These are phyloP conservation scores for Nemapogon koenigi DNA, from an alignment of 2,888 invertebrate genomes.

Conservation along the genomic window DNA sequence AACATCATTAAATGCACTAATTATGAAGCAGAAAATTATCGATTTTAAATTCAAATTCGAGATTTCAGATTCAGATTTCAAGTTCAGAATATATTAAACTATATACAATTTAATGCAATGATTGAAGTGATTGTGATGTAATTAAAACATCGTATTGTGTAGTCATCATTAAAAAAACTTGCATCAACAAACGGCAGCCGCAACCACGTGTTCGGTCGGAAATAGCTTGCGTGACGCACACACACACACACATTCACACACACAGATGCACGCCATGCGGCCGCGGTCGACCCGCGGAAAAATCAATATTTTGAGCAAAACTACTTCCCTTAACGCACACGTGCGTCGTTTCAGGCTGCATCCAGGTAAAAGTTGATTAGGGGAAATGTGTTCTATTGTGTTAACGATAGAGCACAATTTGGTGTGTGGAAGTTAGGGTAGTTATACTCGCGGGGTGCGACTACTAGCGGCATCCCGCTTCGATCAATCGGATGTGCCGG, in stretches of 20 bases:
- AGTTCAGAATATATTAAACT: too few relatives aligned
- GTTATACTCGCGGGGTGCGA: conserved; percentile 50
- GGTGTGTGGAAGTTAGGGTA: conserved; percentile 27
- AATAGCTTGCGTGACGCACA: conserved; percentile 52
- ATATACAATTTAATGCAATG: too few relatives aligned
- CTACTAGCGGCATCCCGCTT: conserved; percentile 46
- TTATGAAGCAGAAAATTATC: too few relatives aligned
- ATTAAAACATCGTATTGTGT: conserved; percentile 42
- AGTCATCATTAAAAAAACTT: conserved; percentile 57
- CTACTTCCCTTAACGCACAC: conserved; percentile 39
- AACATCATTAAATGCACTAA: too few relatives aligned
- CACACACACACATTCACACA: conserved; percentile 22
- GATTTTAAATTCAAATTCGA: too few relatives aligned
- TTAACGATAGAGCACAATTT: too few relatives aligned
- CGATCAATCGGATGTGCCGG: conserved; percentile 57
- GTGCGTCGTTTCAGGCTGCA: background rate
- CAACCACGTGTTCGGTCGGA: conserved; percentile 58
- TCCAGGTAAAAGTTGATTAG: too few relatives aligned
- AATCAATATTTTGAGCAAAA: conserved; percentile 66
- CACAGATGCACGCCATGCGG: conserved; percentile 14
- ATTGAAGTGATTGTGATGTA: too few relatives aligned
- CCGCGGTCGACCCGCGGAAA: conserved; percentile 54
- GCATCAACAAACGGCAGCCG: conserved; percentile 59
- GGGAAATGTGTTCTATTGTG: too few relatives aligned
- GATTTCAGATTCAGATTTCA: too few relatives aligned